A percentile compares a stretch with the other conserved stretches of the same genome.
phyloP scores from a whole-genome alignment of 2,113 vertebrate genomes.

The Saimiri boliviensis region DNA sequence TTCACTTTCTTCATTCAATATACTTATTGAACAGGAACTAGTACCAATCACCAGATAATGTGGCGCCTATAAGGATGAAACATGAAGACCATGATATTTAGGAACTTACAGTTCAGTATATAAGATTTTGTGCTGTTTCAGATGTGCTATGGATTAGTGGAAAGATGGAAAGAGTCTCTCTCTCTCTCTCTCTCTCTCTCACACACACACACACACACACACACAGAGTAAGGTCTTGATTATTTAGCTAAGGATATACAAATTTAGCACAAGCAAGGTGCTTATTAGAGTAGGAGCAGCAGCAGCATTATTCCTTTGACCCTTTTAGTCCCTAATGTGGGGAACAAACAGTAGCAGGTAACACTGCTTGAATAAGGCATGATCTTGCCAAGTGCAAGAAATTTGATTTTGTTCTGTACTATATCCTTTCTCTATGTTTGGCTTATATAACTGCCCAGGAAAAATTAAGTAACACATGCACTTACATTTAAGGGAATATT shows the following conservation, averaged over 20 bases:
- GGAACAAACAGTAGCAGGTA: background rate
- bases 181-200: fast-evolving
- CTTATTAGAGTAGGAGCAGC: background rate
- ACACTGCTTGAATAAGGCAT: background rate
- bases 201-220: background rate
- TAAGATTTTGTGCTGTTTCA: background rate
- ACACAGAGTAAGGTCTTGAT: background rate
- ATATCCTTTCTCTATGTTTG: background rate
- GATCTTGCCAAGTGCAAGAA: background rate
- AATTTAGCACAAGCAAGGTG: background rate
- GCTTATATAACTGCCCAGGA: background rate
- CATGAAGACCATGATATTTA: background rate
- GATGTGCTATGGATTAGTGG: background rate
- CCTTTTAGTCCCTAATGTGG: background rate
- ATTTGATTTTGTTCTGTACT: background rate
- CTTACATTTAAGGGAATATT: background rate
- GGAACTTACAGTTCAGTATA: background rate
- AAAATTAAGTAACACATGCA: background rate
- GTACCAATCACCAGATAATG: background rate
- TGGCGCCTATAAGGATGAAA: background rate
- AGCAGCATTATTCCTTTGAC: background rate
- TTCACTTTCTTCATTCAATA: background rate
- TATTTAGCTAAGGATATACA: background rate
- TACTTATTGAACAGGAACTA: background rate
- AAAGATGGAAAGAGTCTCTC: background rate